Evolutionary conservation across 2,888 invertebrate species (phyloP).

Genomic region (Heterodera filipjevi): DNA sequence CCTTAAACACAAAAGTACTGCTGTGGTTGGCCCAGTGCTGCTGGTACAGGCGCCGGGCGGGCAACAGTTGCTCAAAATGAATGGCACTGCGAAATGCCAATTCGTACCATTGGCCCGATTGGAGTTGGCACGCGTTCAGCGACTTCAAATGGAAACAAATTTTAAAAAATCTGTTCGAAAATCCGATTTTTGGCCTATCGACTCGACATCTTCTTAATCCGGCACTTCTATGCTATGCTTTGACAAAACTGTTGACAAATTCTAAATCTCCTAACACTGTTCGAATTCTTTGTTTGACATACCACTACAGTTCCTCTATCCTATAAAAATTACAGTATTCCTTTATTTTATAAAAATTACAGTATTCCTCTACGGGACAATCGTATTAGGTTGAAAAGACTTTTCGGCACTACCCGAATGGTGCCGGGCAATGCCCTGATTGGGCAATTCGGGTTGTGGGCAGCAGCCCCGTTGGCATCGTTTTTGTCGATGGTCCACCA

Average conservation of each 20-base stretch:
- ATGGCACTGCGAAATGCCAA: constrained; percentile 53
- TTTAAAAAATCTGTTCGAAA: background rate
- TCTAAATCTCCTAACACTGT: no score
- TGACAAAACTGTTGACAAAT: no score
- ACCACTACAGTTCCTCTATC: no score
- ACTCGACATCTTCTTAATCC: no score
- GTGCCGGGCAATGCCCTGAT: constrained; percentile 14
- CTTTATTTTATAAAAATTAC: no score
- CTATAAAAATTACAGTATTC: no score
- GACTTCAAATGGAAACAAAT: constrained; percentile 40
- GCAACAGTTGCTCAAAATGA: constrained; percentile 52
- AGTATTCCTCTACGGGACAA: no score
- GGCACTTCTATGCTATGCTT: no score
- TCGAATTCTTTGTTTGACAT: no score
- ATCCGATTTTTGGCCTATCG: background rate
- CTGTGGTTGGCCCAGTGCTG: constrained; percentile 55
- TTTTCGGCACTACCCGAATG: constrained; percentile 4
- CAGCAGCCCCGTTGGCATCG: constrained; percentile 21
- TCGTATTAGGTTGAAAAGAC: no score
- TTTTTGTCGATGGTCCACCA: background rate
- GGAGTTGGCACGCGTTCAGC: constrained; percentile 55
- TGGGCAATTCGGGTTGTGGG: constrained; percentile 28
- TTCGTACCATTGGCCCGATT: constrained; percentile 54
- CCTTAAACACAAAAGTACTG: constrained; percentile 51
- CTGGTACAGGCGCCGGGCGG: constrained; percentile 47